These are phyloP conservation scores for Andrena hattorfiana DNA, from an alignment of 2,888 invertebrate species.

Conservation along the genomic window DNA sequence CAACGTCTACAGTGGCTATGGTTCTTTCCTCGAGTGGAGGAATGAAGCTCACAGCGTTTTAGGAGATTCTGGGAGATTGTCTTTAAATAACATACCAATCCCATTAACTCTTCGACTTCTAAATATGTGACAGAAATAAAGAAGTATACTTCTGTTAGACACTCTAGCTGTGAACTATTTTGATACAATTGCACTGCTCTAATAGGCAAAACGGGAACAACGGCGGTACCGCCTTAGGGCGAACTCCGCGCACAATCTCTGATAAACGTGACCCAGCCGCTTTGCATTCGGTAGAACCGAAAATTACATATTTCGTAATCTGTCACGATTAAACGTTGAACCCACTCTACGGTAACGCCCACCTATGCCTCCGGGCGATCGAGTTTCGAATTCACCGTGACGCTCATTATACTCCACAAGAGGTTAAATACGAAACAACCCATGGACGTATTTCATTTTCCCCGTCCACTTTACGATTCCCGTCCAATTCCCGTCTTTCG, in stretches of 20 bases:
- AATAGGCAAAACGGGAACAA: too few relatives aligned
- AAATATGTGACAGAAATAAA: too few relatives aligned
- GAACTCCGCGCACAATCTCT: background rate
- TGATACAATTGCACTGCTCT: too few relatives aligned
- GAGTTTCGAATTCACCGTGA: background rate
- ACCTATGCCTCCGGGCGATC: background rate
- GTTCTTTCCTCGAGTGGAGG: background rate
- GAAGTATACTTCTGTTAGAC: too few relatives aligned
- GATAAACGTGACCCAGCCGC: background rate
- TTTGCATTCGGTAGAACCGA: background rate
- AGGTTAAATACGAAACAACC: slow-evolving; percentile 1
- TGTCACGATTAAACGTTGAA: slow-evolving; percentile 15
- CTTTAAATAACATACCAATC: too few relatives aligned
- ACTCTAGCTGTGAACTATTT: too few relatives aligned
- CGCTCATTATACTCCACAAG: background rate
- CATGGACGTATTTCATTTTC: background rate
- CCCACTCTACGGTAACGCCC: slow-evolving; percentile 5
- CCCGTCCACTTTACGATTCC: background rate
- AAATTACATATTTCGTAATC: slow-evolving; percentile 32
- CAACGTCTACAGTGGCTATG: background rate
- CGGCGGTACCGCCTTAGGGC: too few relatives aligned
- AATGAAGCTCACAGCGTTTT: background rate
- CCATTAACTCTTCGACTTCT: too few relatives aligned
- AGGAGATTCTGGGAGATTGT: too few relatives aligned
- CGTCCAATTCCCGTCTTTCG: too few relatives aligned